These are phyloP conservation scores for Itoplectis maculator DNA, from an alignment of 2,888 invertebrate genomes.

Conservation along the genomic window DNA sequence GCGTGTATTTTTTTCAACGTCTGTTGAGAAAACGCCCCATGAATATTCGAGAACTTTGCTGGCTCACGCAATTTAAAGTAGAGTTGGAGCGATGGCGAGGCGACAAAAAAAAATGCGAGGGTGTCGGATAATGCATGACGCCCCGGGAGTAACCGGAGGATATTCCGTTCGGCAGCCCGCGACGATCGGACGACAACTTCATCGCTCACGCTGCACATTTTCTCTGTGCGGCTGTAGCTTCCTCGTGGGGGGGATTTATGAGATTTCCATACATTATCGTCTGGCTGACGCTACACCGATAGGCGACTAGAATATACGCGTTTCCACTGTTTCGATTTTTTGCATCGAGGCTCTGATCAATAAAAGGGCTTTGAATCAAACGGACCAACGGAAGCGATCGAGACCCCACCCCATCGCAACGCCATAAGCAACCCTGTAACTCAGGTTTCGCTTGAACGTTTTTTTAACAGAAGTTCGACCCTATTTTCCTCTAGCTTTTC, in stretches of 20 bases:
- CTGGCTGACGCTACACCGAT: neutral
- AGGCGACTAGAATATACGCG: neutral
- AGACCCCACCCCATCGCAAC: neutral
- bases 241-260: slow-evolving; percentile 8
- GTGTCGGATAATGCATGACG: slow-evolving; percentile 5
- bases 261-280: slow-evolving; percentile 32
- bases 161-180: slow-evolving; percentile 6
- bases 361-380: neutral
- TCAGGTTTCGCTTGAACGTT: no score
- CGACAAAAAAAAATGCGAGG: neutral
- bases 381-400: neutral
- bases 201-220: neutral
- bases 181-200: neutral
- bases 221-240: neutral
- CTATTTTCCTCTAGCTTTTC: no score
- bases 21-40: neutral
- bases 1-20: neutral
- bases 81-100: neutral
- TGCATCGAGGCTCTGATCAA: neutral
- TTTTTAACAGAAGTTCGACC: no score
- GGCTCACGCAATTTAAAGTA: neutral
- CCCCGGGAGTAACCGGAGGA: neutral
- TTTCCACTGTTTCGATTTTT: neutral
- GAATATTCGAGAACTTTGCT: slow-evolving; percentile 2
- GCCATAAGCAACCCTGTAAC: neutral